These are phyloP conservation scores for Argynnis bischoffii DNA, from an alignment of 2,888 invertebrate species.

Conservation along the genomic window DNA sequence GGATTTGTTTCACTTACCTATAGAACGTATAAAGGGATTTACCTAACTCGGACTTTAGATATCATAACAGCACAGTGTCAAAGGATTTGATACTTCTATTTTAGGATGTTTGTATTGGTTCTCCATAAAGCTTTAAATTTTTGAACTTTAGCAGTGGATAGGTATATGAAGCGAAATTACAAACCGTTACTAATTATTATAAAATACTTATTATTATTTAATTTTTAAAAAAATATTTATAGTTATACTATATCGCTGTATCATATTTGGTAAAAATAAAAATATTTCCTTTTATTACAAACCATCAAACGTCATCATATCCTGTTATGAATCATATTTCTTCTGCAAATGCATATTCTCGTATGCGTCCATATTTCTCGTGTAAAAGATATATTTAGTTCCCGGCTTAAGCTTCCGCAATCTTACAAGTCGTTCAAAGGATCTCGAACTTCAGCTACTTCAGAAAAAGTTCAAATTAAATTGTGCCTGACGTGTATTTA, in stretches of 20 bases:
- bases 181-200: no score
- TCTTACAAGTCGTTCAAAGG: slow-evolving; percentile 14
- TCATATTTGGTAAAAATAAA: no score
- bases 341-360: slow-evolving; percentile 32
- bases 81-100: neutral
- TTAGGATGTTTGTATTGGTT: no score
- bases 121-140: no score
- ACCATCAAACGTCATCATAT: neutral
- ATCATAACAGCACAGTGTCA: slow-evolving; percentile 17
- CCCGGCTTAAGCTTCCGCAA: slow-evolving; percentile 40
- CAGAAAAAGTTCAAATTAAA: slow-evolving; percentile 21
- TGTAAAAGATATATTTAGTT: slow-evolving; percentile 40
- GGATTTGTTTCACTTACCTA: slow-evolving; percentile 34
- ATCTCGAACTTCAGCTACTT: slow-evolving; percentile 25
- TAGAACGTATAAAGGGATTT: slow-evolving; percentile 27
- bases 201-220: no score
- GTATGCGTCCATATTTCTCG: slow-evolving; percentile 30
- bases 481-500: slow-evolving; percentile 13
- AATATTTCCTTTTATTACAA: no score
- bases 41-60: slow-evolving; percentile 21
- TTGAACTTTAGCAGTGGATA: no score
- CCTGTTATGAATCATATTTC: slow-evolving; percentile 33
- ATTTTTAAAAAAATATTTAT: no score
- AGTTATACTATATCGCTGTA: no score
- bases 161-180: no score